Base-by-base conservation (phyloP, 2,113 vertebrate species). In the Myrmecophaga tridactyla region DNA sequence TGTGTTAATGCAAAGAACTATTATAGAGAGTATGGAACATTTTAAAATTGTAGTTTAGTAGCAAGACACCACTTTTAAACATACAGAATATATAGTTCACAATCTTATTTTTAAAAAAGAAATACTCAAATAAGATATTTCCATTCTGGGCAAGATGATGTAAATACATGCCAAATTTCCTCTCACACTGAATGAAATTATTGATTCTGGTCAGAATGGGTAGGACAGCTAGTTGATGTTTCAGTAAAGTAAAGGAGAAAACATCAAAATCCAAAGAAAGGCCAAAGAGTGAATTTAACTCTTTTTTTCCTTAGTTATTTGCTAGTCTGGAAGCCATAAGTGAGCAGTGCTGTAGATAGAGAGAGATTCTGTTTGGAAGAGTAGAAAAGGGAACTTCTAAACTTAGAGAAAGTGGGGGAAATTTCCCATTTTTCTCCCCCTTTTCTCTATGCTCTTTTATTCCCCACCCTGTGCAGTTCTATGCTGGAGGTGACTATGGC, bases 341-440 rank as follows among this genome's bases (percentile, higher is more conserved):
- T 11, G 9, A 29, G 15, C 8, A 23, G 9, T 21, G 10, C 1
- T 14, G 34, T 7, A 65, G 39, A 58, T 8, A 86, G 1, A 39
- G 8, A 51, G 1, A 65, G 6, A 4, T 39, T 1, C 12, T 4
- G 18, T 0, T 4, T 46, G 43, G 41, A 73, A 5, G 2, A 84
- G 21, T 27, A 1, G 27, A 51, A 62, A 75, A 4, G 14, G 13
- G 29, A 63, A 86, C 48, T 81, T 25, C 13, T 48, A 41, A 80
- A 69, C 5, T 62, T 36, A 48, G 1, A 60, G 10, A 48, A 7
- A 90, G 23, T 20, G 1, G 11, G 18, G 10, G 23, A 29, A 56
- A 21, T 13, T 78, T 6, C 31, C 1, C 20, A 9, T 78, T 85
- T 62, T 34, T 4, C 58, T 69, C 13, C 43, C 3, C 31, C 21